Percentiles rank a stretch among this genome's conserved stretches.
Evolutionary conservation across 2,797 vertebrate genomes (phyloP).

Genomic region (Siniperca undulata): DNA sequence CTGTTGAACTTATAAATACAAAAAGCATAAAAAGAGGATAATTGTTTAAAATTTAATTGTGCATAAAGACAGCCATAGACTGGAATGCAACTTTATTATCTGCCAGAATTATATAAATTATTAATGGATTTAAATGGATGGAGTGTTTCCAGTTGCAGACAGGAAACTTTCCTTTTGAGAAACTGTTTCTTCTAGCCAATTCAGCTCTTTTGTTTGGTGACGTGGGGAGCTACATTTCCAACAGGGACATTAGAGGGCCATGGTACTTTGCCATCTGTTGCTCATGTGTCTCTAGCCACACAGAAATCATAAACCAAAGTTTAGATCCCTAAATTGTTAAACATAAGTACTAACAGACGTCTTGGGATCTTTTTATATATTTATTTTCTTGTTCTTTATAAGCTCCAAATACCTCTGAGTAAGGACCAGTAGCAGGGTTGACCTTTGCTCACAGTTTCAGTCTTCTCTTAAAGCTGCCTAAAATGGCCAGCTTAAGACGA

Average conservation of each 20-base stretch:
- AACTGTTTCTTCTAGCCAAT: too few relatives aligned
- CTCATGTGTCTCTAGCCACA: not conserved
- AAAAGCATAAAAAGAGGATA: not conserved
- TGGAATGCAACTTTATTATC: not conserved
- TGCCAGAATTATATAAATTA: not conserved
- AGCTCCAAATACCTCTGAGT: not conserved
- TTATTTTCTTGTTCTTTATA: not conserved
- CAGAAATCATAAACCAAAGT: not conserved
- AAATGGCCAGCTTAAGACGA: constrained; percentile 10
- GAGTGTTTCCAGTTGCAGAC: not conserved
- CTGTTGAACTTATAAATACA: not conserved
- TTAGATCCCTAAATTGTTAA: not conserved
- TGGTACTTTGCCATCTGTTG: not conserved
- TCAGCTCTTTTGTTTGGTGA: not conserved
- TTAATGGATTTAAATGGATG: not conserved
- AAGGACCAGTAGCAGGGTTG: not conserved
- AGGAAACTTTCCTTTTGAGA: not conserved
- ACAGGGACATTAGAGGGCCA: not conserved
- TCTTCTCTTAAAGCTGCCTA: constrained; percentile 6
- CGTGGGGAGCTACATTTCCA: not conserved
- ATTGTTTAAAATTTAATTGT: not conserved
- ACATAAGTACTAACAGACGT: not conserved
- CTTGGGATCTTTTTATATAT: not conserved
- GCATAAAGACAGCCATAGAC: too few relatives aligned
- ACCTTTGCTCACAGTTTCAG: not conserved